Conservation (phyloP, 1,140 invertebrate genomes). For the Drosophila eugracilis region DNA sequence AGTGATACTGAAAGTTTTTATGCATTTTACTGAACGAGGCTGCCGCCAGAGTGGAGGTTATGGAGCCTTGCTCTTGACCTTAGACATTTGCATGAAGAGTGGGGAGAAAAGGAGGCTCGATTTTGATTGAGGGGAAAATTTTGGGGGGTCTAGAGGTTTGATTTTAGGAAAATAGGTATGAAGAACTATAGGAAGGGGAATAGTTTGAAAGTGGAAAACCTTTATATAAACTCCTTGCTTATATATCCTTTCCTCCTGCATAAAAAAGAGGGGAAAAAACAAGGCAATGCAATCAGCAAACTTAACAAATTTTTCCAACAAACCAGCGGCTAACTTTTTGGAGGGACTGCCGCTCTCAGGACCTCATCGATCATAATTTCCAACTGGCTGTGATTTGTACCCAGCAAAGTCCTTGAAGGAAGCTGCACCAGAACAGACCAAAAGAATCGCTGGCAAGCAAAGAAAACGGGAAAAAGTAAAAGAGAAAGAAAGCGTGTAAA, state of each 20-base stretch:
- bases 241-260: background rate
- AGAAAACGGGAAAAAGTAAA: no score
- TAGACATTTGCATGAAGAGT: slow-evolving; percentile 70
- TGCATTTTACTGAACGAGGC: slow-evolving; percentile 59
- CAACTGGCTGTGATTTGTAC: slow-evolving; percentile 77
- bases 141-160: background rate
- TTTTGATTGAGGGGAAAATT: slow-evolving; percentile 10
- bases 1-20: slow-evolving; percentile 82
- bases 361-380: slow-evolving; percentile 80
- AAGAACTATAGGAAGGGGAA: background rate
- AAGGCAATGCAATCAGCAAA: slow-evolving; percentile 60
- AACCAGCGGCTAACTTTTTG: slow-evolving; percentile 61
- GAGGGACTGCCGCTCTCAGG: slow-evolving; percentile 41
- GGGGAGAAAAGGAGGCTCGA: background rate
- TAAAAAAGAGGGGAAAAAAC: slow-evolving; percentile 11
- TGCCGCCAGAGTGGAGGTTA: slow-evolving; percentile 11
- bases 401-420: slow-evolving; percentile 70
- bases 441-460: slow-evolving; percentile 3
- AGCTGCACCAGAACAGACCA: slow-evolving; percentile 19
- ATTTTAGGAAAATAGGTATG: background rate
- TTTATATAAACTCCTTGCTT: background rate
- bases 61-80: slow-evolving; percentile 75
- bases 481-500: slow-evolving; percentile 46
- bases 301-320: slow-evolving; percentile 80
- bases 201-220: no score